Conservation (phyloP, 2,797 vertebrate species). For the Danio aesculapii region DNA sequence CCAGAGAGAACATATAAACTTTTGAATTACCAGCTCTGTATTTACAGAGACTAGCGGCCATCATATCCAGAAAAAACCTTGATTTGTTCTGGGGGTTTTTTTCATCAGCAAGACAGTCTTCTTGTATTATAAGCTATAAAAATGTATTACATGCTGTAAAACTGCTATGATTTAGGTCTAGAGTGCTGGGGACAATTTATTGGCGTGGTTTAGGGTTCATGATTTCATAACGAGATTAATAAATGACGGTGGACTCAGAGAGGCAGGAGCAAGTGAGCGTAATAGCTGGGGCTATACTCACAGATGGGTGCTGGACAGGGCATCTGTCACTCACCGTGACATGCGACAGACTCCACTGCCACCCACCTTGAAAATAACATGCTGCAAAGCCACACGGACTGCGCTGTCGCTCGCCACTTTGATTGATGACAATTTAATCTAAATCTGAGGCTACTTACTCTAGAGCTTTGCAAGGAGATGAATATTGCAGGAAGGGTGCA, state of each 20-base stretch:
- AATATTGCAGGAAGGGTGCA: no score
- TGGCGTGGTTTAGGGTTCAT: neutral
- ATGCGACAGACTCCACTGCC: constrained; percentile 59
- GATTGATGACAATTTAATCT: constrained; percentile 70
- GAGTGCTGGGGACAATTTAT: neutral
- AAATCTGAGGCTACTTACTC: constrained; percentile 54
- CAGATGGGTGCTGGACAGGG: constrained; percentile 54
- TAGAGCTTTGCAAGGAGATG: no score
- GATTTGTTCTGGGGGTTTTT: neutral
- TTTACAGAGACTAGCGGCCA: neutral
- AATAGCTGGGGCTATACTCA: constrained; percentile 54
- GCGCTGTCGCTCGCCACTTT: constrained; percentile 61
- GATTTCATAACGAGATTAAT: constrained; percentile 16
- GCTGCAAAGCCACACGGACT: constrained; percentile 52
- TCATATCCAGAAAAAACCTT: constrained; percentile 8
- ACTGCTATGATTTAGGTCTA: neutral
- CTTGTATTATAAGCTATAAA: constrained; percentile 2
- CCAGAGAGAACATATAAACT: constrained; percentile 8
- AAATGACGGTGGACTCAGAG: constrained; percentile 32
- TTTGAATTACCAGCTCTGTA: neutral
- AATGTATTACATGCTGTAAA: constrained; percentile 22
- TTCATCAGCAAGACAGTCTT: neutral
- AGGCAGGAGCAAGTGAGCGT: constrained; percentile 56
- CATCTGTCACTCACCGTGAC: constrained; percentile 71
- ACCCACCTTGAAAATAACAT: constrained; percentile 64